Percentiles rank a stretch among this genome's conserved stretches.
Conservation (phyloP, 1,140 invertebrate genomes). For the Lutraria rhynchaena region DNA sequence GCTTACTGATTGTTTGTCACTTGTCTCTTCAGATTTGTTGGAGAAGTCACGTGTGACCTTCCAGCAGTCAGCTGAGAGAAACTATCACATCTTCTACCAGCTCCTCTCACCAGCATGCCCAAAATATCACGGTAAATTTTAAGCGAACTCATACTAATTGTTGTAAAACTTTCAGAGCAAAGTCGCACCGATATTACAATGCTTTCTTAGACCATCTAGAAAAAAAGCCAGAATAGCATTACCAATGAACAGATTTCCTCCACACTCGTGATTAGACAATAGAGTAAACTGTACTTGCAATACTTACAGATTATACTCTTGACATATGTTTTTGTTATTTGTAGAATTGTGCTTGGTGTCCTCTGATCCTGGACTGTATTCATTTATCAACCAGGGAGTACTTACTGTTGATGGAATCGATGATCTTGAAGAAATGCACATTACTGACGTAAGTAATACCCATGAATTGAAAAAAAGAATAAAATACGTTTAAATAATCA, state of each 20-base stretch:
- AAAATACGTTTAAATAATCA: no score
- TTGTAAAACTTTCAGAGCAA: no score
- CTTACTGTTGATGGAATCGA: slow-evolving; percentile 97
- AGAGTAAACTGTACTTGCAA: no score
- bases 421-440: slow-evolving; percentile 95
- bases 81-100: slow-evolving; percentile 99
- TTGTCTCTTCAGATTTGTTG: slow-evolving; percentile 94
- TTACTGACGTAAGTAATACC: slow-evolving; percentile 99
- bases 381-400: slow-evolving; percentile 98
- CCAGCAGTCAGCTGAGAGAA: slow-evolving; percentile 97
- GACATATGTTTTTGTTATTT: slow-evolving; percentile 62
- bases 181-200: no score
- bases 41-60: slow-evolving; percentile 99
- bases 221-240: no score
- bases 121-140: slow-evolving; percentile 79
- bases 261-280: no score
- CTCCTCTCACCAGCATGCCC: slow-evolving; percentile 97
- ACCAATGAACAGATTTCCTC: no score
- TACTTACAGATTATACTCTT: no score
- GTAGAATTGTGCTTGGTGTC: slow-evolving; percentile 93
- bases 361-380: slow-evolving; percentile 92
- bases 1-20: no score
- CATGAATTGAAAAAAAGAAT: no score
- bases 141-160: no score
- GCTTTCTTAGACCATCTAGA: no score